Percentiles rank a stretch among this genome's conserved stretches.
Conservation (phyloP, 2,888 invertebrate species). For the Apamea monoglypha region DNA sequence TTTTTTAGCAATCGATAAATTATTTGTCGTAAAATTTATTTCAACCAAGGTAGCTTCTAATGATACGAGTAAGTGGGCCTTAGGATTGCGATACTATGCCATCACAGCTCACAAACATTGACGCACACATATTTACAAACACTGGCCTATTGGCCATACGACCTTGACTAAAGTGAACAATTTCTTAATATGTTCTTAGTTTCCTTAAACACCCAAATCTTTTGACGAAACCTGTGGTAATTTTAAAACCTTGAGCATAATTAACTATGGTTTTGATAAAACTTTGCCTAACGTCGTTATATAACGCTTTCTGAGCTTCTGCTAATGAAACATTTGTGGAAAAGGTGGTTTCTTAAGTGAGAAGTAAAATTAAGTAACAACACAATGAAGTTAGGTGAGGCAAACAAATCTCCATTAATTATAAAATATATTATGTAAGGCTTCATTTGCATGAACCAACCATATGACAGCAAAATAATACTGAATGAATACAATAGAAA, state of each 20-base stretch:
- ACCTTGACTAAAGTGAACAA: constrained; percentile 30
- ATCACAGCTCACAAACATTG: constrained; percentile 36
- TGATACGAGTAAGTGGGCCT: not conserved
- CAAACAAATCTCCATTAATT: constrained; percentile 6
- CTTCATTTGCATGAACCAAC: not conserved
- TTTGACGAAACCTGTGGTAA: constrained; percentile 48
- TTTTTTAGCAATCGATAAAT: not conserved
- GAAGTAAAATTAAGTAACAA: constrained; percentile 30
- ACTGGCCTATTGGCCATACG: constrained; percentile 3
- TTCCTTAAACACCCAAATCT: constrained; percentile 28
- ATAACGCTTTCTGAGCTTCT: constrained; percentile 34
- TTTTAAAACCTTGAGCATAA: constrained; percentile 35
- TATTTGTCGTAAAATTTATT: not conserved
- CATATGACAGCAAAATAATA: not conserved
- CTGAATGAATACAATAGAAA: constrained; percentile 5
- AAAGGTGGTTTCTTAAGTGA: constrained; percentile 8
- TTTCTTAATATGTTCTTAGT: constrained; percentile 51
- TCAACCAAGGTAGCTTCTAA: not conserved
- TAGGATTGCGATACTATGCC: constrained; percentile 23
- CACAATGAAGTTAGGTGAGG: constrained; percentile 1
- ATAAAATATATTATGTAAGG: constrained; percentile 25
- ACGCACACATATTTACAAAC: constrained; percentile 30
- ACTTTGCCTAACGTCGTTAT: constrained; percentile 23
- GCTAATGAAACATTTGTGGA: constrained; percentile 13
- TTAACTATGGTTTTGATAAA: constrained; percentile 10